These are phyloP conservation scores for Mesochorus sp. DNA, from an alignment of 2,888 invertebrate genomes.

Conservation along the genomic window DNA sequence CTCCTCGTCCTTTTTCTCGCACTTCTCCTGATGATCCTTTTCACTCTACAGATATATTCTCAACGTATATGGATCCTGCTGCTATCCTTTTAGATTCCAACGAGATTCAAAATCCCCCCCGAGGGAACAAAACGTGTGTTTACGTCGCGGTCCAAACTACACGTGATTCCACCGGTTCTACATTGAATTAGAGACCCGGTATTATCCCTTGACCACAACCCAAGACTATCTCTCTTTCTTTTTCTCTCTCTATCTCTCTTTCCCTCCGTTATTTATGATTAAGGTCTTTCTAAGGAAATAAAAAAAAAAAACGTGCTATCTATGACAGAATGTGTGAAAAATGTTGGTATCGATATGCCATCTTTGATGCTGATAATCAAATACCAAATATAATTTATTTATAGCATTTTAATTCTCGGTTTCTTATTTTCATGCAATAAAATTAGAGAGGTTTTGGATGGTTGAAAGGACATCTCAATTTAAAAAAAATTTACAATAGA, in stretches of 20 bases:
- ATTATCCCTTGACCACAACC: conserved; percentile 45
- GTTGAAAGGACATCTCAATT: too few species aligned
- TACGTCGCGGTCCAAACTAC: conserved; percentile 60
- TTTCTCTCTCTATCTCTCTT: too few species aligned
- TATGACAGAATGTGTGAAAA: conserved; percentile 8
- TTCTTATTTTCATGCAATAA: too few species aligned
- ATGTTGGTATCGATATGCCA: not conserved
- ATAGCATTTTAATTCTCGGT: too few species aligned
- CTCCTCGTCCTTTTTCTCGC: conserved; percentile 56
- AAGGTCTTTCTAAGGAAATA: conserved; percentile 7
- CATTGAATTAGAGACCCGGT: conserved; percentile 64
- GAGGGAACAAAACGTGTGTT: conserved; percentile 58
- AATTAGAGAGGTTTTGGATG: too few species aligned
- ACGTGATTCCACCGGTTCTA: conserved; percentile 58
- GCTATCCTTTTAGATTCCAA: too few species aligned
- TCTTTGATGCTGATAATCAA: too few species aligned
- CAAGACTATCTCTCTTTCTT: not conserved
- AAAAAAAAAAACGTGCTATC: too few species aligned
- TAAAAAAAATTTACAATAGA: too few species aligned
- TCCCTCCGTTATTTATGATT: not conserved
- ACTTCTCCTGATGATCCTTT: conserved; percentile 48
- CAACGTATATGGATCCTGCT: too few species aligned
- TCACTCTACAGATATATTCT: not conserved
- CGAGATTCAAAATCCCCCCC: conserved; percentile 35
- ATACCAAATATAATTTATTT: too few species aligned